Evolutionary conservation across 2,888 invertebrate species (phyloP).

Genomic region (Nymphalis urticae): DNA sequence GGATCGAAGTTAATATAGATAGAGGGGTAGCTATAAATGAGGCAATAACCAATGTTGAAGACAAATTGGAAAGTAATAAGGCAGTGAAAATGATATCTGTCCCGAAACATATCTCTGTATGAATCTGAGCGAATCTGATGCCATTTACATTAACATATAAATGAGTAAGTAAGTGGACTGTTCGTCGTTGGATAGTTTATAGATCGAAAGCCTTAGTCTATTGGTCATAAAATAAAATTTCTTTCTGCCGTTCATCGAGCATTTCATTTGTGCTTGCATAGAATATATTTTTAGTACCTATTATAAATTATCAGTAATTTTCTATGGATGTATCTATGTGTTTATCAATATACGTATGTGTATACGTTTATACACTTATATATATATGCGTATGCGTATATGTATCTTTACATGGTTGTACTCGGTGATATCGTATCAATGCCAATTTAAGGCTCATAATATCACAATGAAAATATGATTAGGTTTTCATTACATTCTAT

Average conservation of each 20-base stretch:
- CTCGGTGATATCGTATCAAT: too few relatives aligned
- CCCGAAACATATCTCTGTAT: slow-evolving; percentile 73
- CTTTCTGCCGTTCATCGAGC: slow-evolving; percentile 5
- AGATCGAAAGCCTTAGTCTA: slow-evolving; percentile 53
- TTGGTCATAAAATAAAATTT: slow-evolving; percentile 50
- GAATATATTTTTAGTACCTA: slow-evolving; percentile 1
- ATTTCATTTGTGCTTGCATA: slow-evolving; percentile 1
- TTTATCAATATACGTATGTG: not conserved
- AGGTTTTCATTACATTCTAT: too few relatives aligned
- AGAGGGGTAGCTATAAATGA: slow-evolving; percentile 64
- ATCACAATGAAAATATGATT: too few relatives aligned
- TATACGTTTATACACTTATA: too few relatives aligned
- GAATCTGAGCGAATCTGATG: slow-evolving; percentile 72
- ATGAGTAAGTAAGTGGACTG: slow-evolving; percentile 79
- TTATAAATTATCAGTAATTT: not conserved
- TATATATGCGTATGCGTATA: too few relatives aligned
- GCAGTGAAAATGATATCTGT: slow-evolving; percentile 80
- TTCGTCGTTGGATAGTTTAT: slow-evolving; percentile 60
- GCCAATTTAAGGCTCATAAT: too few relatives aligned
- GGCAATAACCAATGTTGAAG: slow-evolving; percentile 75
- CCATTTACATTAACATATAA: slow-evolving; percentile 78
- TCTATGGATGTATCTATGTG: not conserved
- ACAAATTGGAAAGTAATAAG: slow-evolving; percentile 82
- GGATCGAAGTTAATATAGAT: slow-evolving; percentile 50
- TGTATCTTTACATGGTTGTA: not conserved